Base-by-base conservation (phyloP, 2,888 invertebrate genomes). In the Bembecia ichneumoniformis region DNA sequence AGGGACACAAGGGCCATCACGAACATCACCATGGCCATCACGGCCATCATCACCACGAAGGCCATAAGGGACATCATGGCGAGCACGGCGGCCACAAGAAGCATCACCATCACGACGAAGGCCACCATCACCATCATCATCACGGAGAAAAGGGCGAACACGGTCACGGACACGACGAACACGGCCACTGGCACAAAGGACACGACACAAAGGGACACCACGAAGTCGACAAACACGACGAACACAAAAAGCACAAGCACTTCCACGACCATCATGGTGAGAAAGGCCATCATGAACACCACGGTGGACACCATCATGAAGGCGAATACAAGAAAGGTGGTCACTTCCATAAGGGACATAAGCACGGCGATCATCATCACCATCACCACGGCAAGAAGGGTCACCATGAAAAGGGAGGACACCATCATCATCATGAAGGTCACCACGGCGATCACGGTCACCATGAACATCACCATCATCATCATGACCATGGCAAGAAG, bases 181-280 rank as follows among this genome's bases (percentile, higher is more conserved):
- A 84, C 56, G 94, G 94, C 9, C 90, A 90, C 62, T 94, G 91
- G 82, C 93, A 93, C 61, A 95, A 95, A 69, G 95, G 94, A 0
- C 94, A 95, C 78, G 92, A 91, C 75, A 94, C 94, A 54, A 93
- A 95, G 69, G 94, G 95, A 56, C 93, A 94, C 64, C 95, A 95
- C 68, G 92, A 94, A 59, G 88, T 94, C 4, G 94, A 94, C 78
- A 94, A 95, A 67, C 82, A 92, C 58, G 93, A 95, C 76, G 95
- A 95, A 75, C 94, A 90, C 84, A 93, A 94, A 70, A 94, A 95
- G 74, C 92, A 94, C 66, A 94, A 94, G 67, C 93, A 95, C 75
- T 94, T 93, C 90, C 94, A 91, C 74, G 93, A 95, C 60, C 94
- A 94, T 72, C 92, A 94, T 65, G 93, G 94, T 57, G 93, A 93